phyloP scores from a whole-genome alignment of 1,140 invertebrate species.

The Trichoplusia ni region DNA sequence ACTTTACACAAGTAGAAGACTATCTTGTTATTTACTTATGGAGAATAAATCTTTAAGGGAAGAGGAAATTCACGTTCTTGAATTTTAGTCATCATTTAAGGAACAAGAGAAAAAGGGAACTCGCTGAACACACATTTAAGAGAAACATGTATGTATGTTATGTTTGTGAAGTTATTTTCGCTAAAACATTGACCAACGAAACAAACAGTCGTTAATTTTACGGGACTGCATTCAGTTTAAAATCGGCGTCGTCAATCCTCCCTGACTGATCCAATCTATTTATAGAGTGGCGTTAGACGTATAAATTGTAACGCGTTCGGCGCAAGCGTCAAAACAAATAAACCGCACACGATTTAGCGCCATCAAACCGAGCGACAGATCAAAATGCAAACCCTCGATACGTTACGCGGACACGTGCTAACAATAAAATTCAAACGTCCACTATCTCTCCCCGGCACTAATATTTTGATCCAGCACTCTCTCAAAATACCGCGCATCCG shows the following conservation, averaged over 20 bases:
- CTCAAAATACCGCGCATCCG: slow-evolving; percentile 61
- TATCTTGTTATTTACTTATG: no score
- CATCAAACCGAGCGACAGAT: slow-evolving; percentile 46
- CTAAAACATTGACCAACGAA: slow-evolving; percentile 5
- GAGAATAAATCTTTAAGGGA: no score
- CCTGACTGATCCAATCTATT: slow-evolving; percentile 34
- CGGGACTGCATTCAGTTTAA: slow-evolving; percentile 11
- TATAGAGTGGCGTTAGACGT: slow-evolving; percentile 30
- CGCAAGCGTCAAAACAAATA: slow-evolving; percentile 41
- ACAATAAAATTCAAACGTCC: slow-evolving; percentile 61
- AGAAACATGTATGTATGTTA: no score
- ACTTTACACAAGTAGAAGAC: no score
- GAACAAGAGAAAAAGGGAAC: no score
- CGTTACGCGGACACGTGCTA: slow-evolving; percentile 53
- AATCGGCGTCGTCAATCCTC: slow-evolving; percentile 32
- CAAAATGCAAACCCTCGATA: slow-evolving; percentile 45
- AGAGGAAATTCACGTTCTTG: no score
- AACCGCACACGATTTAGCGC: slow-evolving; percentile 47
- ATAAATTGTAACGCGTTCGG: slow-evolving; percentile 23
- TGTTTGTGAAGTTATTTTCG: slow-evolving; percentile 15
- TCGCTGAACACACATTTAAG: no score
- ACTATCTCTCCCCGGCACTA: slow-evolving; percentile 42
- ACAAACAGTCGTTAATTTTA: slow-evolving; percentile 17
- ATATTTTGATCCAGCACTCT: slow-evolving; percentile 61
- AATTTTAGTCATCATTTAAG: no score